Conservation (phyloP, 2,113 vertebrate species). For the Murina feae region DNA sequence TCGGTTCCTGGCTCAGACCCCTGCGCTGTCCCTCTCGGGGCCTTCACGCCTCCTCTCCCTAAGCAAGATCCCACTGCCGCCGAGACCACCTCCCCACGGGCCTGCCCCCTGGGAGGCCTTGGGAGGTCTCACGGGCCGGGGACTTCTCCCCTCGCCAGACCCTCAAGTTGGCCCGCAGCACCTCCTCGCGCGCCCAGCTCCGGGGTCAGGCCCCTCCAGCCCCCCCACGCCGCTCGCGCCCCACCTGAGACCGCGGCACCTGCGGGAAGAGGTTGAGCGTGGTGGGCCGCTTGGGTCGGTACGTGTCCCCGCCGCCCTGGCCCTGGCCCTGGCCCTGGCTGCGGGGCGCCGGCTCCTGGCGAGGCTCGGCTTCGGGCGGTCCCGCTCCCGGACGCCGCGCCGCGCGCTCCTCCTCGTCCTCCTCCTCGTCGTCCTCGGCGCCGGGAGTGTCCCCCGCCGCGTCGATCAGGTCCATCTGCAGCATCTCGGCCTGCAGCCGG, state of each 20-base stretch:
- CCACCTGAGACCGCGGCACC: conserved; percentile 95
- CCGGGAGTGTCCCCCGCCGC: conserved; percentile 85
- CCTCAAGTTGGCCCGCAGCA: background rate
- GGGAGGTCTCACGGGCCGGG: background rate
- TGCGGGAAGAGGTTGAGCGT: conserved; percentile 97
- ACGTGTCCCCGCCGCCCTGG: conserved; percentile 88
- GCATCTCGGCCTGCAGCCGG: conserved; percentile 93
- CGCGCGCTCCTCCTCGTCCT: conserved; percentile 70
- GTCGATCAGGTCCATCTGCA: conserved; percentile 95
- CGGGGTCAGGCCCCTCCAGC: background rate
- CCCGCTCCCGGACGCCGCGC: conserved; percentile 67
- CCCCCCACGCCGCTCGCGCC: background rate
- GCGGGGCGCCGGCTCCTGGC: conserved; percentile 72
- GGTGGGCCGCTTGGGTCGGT: conserved; percentile 95
- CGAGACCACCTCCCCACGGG: background rate
- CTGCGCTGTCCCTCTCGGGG: background rate
- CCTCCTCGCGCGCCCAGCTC: background rate
- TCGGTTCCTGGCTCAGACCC: background rate
- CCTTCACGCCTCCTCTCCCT: background rate
- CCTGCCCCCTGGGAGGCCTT: background rate
- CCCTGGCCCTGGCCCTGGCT: conserved; percentile 78
- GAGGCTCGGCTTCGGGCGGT: conserved; percentile 56
- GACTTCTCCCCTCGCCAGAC: background rate
- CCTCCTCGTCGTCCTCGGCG: conserved; percentile 78
- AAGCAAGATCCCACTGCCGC: background rate